Conservation (phyloP, 2,113 vertebrate genomes). For the Cercopithecus mona region DNA sequence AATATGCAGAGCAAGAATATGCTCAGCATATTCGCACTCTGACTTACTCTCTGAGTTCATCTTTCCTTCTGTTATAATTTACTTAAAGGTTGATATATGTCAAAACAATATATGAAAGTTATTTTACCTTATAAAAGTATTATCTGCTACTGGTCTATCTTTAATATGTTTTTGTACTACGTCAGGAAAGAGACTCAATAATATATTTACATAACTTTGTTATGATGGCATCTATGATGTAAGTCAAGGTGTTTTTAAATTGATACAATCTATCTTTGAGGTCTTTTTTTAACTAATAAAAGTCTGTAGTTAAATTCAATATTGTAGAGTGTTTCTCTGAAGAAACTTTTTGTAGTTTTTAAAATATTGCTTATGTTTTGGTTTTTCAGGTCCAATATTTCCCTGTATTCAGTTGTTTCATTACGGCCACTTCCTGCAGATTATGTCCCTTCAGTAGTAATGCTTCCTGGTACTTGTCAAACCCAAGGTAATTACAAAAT, state of each 20-base stretch:
- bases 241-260: conserved; percentile 31
- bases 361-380: neutral
- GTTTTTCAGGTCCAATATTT: conserved; percentile 92
- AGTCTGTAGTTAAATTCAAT: neutral
- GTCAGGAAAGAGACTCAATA: neutral
- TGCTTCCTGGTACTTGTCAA: conserved; percentile 86
- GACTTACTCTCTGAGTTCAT: neutral
- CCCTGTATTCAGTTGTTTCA: conserved; percentile 92
- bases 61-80: conserved; percentile 2
- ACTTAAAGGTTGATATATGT: neutral
- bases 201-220: neutral
- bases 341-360: conserved; percentile 24
- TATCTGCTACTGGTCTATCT: neutral
- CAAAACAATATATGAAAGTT: neutral
- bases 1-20: neutral
- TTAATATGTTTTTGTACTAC: neutral
- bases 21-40: neutral
- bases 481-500: conserved; percentile 83
- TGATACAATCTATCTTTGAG: neutral
- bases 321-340: neutral
- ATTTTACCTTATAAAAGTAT: conserved; percentile 11
- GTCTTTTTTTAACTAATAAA: neutral
- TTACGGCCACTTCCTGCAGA: conserved; percentile 93
- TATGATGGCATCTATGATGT: neutral
- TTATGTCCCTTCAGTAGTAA: conserved; percentile 89